Base-by-base conservation (phyloP, 2,888 invertebrate species). In the Dryobotodes eremita region DNA sequence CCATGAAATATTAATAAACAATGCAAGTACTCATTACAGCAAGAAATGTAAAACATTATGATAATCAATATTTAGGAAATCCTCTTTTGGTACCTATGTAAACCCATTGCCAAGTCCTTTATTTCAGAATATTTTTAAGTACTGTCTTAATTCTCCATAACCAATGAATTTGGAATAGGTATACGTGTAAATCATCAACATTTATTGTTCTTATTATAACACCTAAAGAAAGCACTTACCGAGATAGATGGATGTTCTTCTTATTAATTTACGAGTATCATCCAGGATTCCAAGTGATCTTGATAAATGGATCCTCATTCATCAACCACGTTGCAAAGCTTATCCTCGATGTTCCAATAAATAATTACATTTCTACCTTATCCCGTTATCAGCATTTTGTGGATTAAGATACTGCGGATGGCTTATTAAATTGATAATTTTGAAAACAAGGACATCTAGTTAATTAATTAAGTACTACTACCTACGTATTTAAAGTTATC, bases 271-370 rank as follows among this genome's bases (percentile, higher is more conserved):
- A 69, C 59, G 61, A 31, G 57, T 23, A 72, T 85, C 68, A 77
- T 59, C 50, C 61, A 36, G 57, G 77, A 66, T 82, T 66, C 17
- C 66, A 71, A 66, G 13, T 62, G 70, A 83, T 86, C 83, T 77
- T 86, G 82, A 86, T 73, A 64, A 82, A 84, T 84, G 65, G 31
- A 64, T 68, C 13, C 36, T 68, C 57, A 71, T 83, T 81, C 65
- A 76, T 85, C 77, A 71, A n/a, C 31, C 55, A 64, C 36, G 50
- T 13, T 66, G 50, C 59, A 57, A 71, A 48, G 69, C 65, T 77
- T 46, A 65, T 26, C 50, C 15, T 42, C 26, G 57, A 42, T 64
- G 62, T 71, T 69, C 13, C 26, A 73, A 55, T 78, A 79, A 59
- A 84, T 82, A 64, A 81, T 85, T 72, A 69, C 46, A 46, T 72